Base-by-base conservation (phyloP, 1,140 invertebrate genomes). In the Elymnias hypermnestra region DNA sequence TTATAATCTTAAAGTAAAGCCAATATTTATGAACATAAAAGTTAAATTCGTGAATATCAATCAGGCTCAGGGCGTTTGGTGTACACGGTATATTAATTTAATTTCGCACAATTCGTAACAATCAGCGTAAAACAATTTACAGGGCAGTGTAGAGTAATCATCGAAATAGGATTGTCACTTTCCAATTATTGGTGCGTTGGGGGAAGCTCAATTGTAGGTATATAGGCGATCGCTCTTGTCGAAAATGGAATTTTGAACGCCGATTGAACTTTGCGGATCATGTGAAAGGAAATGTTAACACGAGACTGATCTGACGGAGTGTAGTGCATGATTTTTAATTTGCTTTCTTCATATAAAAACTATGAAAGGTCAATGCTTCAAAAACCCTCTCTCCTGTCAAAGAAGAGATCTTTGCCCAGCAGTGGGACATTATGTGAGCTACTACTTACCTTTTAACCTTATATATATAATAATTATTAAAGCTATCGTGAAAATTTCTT, bases 161-260 rank as follows among this genome's bases (percentile, higher is more conserved):
- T 76, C 65, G 72, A 72, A 78, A 78, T 77, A 76, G 78, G 75
- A 83, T 83, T 79, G 75, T 72, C 72, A 73, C 64, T 76, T 79
- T 83, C 69, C 75, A 83, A 83, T 78, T 78, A 83, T 66, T 59
- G 59, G 40, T 39, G 61, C 52, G 66, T 65, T 58, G 53, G 44
- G 40, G 67, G 29, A 48, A 50, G 61, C 69, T 51, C 55, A 57
- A 47, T 69, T 60, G 71, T 66, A 55, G 57, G 60, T 47, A 42
- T 57, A 50, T 49, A 45, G 18, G 38, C 41, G 52, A 33, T 17
- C 29, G 44, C 31, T 25, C 46, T 31, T 29, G 46, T 49, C 29
- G 29, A 15, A 33, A 33, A 33, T 33, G 29, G 29, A 33, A 15
- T 33, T 33, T 33, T 12, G 29, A 8, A 33, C 12, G 8, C 29